A percentile compares a stretch with the other conserved stretches of the same genome.
phyloP scores from a whole-genome alignment of 2,113 vertebrate genomes.

The Chunga burmeisteri region DNA sequence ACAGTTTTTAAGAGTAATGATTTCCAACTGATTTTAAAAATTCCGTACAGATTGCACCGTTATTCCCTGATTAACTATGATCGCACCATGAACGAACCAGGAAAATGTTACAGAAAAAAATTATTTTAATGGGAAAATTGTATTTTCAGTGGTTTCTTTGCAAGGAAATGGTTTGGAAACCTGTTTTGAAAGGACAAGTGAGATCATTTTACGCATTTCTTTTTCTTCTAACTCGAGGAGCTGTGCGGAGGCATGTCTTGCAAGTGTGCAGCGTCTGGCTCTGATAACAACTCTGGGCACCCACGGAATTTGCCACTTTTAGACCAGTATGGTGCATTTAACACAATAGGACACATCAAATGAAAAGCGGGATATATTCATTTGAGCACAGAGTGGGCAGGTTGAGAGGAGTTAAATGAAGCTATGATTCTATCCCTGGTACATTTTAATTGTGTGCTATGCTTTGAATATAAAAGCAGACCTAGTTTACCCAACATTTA shows the following conservation, averaged over 20 bases:
- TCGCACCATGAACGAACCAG: neutral
- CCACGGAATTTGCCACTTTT: constrained; percentile 13
- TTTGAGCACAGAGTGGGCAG: neutral
- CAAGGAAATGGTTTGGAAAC: neutral
- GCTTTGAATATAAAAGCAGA: neutral
- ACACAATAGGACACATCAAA: neutral
- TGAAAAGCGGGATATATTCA: neutral
- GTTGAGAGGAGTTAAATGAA: constrained; percentile 1
- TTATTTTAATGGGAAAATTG: neutral
- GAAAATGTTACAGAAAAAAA: neutral
- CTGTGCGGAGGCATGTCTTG: neutral
- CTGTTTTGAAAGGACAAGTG: neutral
- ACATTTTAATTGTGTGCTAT: neutral
- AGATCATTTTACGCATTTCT: neutral
- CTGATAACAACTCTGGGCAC: neutral
- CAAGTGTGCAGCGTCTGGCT: neutral
- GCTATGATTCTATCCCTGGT: neutral
- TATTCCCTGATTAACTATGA: neutral
- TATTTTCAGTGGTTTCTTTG: neutral
- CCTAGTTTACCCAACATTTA: neutral
- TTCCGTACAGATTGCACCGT: neutral
- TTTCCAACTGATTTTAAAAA: neutral
- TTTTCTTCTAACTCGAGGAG: neutral
- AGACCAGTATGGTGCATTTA: neutral
- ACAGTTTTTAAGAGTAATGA: neutral